Conservation (phyloP, 2,797 vertebrate species). For the Lates japonicus region DNA sequence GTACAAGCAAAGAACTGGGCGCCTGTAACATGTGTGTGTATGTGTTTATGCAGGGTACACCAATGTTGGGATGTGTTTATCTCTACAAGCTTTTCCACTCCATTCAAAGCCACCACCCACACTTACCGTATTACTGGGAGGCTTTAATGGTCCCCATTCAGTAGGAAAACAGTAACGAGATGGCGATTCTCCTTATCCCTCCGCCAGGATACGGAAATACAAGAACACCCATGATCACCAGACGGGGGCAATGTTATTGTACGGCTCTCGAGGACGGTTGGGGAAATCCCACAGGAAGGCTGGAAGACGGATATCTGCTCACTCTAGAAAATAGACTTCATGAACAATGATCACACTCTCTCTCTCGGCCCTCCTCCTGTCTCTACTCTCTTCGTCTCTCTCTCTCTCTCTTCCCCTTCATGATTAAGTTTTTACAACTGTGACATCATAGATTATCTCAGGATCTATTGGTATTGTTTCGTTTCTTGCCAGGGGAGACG, state of each 20-base stretch:
- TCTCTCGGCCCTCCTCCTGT: not conserved
- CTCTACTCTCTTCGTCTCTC: not conserved
- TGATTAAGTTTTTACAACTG: slow-evolving; percentile 57
- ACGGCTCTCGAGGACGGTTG: slow-evolving; percentile 38
- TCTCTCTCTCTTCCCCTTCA: not conserved
- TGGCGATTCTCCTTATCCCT: slow-evolving; percentile 30
- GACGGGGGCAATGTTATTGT: slow-evolving; percentile 35
- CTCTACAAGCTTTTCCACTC: slow-evolving; percentile 7
- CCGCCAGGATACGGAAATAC: slow-evolving; percentile 31
- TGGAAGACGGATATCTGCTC: slow-evolving; percentile 68
- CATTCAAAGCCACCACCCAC: slow-evolving; percentile 18
- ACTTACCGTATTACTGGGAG: slow-evolving; percentile 15
- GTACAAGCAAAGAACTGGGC: not conserved
- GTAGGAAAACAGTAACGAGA: not conserved
- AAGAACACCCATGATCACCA: slow-evolving; percentile 49
- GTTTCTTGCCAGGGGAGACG: slow-evolving; percentile 31
- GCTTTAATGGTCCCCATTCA: slow-evolving; percentile 46
- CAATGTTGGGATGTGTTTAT: slow-evolving; percentile 12
- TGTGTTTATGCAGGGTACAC: slow-evolving; percentile 9
- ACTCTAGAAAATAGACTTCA: slow-evolving; percentile 77
- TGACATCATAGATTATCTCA: slow-evolving; percentile 59
- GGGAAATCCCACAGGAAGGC: slow-evolving; percentile 52
- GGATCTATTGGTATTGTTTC: slow-evolving; percentile 40
- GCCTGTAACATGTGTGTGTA: not conserved
- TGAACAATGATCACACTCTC: slow-evolving; percentile 68